Evolutionary conservation across 2,797 vertebrate species (phyloP), one percentile per base, ranked within the genome.

Genomic region (Anas flavirostris): DNA sequence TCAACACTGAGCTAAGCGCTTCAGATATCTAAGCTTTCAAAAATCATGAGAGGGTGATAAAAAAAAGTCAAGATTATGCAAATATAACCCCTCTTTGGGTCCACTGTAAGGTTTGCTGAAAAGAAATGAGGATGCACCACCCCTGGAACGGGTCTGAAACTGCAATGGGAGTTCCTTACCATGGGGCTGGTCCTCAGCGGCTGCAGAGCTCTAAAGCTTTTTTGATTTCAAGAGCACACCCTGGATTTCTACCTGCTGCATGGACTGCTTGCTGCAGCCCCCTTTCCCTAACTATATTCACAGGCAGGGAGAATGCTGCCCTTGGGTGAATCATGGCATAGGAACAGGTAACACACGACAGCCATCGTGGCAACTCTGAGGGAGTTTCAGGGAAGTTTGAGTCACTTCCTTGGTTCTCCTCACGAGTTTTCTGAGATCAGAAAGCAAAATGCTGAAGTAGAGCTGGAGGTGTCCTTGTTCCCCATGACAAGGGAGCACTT

Each of bases 11-110:
- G 78, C 94, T 81, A 83, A 91, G 80, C 0, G 33, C 86, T 92
- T 80, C 80, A 92, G 74, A 93, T 82, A 88, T 5, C 81, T 77
- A 31, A 82, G 75, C 80, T 75, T 94, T 90, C 86, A 92, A 82
- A 95, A 95, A 94, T 73, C 50, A 70, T 17, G 73, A 81, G 70
- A 86, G n/a, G n/a, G 46, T 14, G 33, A 88, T 73, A 88, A 73
- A 86, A 59, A 55, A 39, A 82, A 55, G 81, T 37, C 59, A 79
- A 70, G 68, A 39, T 90, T 86, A 59, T 73, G 91, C 88, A 94
- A 95, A 96, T 72, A 77, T 6, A 84, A 73, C 58, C 78, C 50
- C 28, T 85, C 63, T 21, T 35, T 62, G 58, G 73, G 69, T 48
- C 28, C 23, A 10, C 69, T 63, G 25, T 29, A 44, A 75, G 60